These are phyloP conservation scores for Eutolmus rufibarbis DNA, from an alignment of 2,888 invertebrate species.

Conservation along the genomic window DNA sequence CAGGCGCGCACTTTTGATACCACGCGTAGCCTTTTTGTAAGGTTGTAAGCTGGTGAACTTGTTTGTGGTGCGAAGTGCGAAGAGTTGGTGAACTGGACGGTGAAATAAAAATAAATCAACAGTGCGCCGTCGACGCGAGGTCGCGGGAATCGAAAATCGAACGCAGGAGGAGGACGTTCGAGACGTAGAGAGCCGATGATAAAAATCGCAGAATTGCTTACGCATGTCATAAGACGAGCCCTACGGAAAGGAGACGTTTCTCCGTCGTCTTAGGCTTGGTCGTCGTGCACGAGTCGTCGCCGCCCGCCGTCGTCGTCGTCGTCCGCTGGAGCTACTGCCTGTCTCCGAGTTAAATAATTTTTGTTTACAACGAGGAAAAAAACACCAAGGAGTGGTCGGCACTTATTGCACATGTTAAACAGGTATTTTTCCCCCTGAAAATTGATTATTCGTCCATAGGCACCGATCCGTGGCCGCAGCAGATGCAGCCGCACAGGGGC, in stretches of 20 bases:
- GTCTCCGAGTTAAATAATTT: constrained; percentile 31
- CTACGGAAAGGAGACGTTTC: constrained; percentile 26
- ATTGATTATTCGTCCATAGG: constrained; percentile 26
- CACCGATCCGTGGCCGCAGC: not conserved
- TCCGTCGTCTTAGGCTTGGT: not conserved
- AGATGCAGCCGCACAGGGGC: not conserved
- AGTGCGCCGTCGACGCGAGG: not conserved
- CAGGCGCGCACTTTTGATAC: not conserved
- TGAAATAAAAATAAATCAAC: not conserved
- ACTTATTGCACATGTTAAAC: constrained; percentile 41
- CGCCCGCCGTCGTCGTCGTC: not conserved
- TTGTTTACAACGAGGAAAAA: constrained; percentile 35
- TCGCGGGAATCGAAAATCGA: constrained; percentile 23
- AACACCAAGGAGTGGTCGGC: constrained; percentile 33
- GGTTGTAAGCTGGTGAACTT: constrained; percentile 8
- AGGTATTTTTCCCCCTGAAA: constrained; percentile 37
- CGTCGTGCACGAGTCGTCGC: not conserved
- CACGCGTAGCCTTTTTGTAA: not conserved
- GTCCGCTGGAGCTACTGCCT: not conserved
- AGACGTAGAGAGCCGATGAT: not conserved
- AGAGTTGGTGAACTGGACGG: not conserved
- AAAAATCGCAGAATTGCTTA: constrained; percentile 36
- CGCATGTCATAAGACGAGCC: constrained; percentile 22
- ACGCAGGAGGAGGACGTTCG: not conserved
- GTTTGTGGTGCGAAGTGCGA: constrained; percentile 15